Evolutionary conservation across 2,113 vertebrate species (phyloP), one percentile per base, ranked within the genome.

Genomic region (Rhynchomys soricoides): DNA sequence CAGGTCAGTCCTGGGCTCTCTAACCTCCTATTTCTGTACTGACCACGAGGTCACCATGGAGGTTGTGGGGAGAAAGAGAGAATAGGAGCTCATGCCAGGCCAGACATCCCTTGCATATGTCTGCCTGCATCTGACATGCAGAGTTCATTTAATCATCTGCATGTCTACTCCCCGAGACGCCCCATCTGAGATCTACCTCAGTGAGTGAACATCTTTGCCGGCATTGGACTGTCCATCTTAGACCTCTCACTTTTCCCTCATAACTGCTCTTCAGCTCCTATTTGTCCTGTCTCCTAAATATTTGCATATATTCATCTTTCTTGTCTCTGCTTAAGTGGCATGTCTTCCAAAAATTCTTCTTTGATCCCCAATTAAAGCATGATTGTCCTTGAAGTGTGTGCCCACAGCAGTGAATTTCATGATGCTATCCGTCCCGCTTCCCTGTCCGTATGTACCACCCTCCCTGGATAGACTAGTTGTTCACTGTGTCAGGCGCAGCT

Each of bases 291-390:
- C 22, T 70, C 68, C 45, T 77, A 89, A 82, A 37, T 73, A 16
- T 34, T n/a, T 43, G 22, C 66, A 26, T 90, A 34, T 93, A 21
- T 93, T 52, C 71, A 11, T 82, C 64, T 50, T 50, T 57, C 37
- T 93, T 89, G 57, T 40, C 50, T 81, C 48, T 95, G 19, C n/a
- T 88, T 95, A 68, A 86, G 7, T 90, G n/a, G 26, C 9, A 87
- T 31, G 12, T 7, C 34, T 26, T 95, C 7, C 31, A n/a, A 68
- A 45, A 86, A 87, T 89, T 91, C 68, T 94, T 13, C 16, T n/a
- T 77, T 74, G 59, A 86, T 74, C 13, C 68, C 34, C 55, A 26
- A 8, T 78, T 93, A 83, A 78, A 81, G 86, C 40, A 37, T 59
- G 52, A 11, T 86, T 24, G 34, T 94, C 45, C 66, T 37, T 90